Conservation (phyloP, 2,113 vertebrate species). For the Parus major region DNA sequence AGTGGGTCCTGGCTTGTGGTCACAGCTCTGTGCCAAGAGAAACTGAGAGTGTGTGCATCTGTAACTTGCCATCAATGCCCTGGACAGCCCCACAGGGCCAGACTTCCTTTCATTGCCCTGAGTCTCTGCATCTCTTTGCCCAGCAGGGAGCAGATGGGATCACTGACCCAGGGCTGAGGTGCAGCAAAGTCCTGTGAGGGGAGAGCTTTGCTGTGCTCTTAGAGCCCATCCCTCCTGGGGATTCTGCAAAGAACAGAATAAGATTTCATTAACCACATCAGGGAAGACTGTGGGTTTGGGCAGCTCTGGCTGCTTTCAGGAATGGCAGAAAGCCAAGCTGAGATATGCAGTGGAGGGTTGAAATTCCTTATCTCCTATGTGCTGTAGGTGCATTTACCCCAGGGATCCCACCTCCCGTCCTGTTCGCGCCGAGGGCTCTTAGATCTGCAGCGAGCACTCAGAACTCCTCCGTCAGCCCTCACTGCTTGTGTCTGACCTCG, state of each 20-base stretch:
- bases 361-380: background rate
- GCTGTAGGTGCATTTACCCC: background rate
- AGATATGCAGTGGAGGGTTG: background rate
- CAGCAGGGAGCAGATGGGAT: background rate
- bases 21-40: conserved; percentile 19
- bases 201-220: background rate
- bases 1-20: background rate
- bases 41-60: background rate
- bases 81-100: background rate
- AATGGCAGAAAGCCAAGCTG: background rate
- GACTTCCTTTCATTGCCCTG: background rate
- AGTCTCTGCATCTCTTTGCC: background rate
- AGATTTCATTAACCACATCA: background rate
- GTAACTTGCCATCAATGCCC: background rate
- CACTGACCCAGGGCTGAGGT: background rate
- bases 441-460: background rate
- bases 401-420: background rate
- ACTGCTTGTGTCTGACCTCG: conserved; percentile 27
- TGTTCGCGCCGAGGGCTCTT: background rate
- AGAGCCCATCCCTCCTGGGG: background rate
- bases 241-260: background rate
- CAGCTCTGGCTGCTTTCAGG: background rate
- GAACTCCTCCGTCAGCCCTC: background rate
- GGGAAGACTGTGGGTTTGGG: background rate
- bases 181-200: background rate